These are phyloP conservation scores for Anas flavirostris DNA, from an alignment of 2,797 vertebrate species.

Conservation along the genomic window DNA sequence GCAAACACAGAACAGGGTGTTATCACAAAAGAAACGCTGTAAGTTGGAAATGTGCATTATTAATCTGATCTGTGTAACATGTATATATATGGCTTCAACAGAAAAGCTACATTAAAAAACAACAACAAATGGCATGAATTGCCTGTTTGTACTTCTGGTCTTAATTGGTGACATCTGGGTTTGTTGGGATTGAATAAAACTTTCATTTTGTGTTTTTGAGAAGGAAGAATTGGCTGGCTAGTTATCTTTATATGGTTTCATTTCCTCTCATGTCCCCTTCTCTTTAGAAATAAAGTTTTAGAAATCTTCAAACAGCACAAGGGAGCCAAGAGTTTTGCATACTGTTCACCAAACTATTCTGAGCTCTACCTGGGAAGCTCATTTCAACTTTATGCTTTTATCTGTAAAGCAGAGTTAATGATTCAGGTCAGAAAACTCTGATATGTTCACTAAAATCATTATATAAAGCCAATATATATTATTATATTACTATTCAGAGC, in stretches of 20 bases:
- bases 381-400: not conserved
- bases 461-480: not conserved
- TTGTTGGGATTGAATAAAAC: slow-evolving; percentile 44
- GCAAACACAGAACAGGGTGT: not conserved
- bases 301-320: not conserved
- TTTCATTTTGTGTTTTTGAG: slow-evolving; percentile 70
- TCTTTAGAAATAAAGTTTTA: not conserved
- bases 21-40: slow-evolving; percentile 20
- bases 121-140: slow-evolving; percentile 41
- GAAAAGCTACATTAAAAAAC: slow-evolving; percentile 37
- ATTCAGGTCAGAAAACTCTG: not conserved
- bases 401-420: not conserved
- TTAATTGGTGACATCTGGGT: slow-evolving; percentile 66
- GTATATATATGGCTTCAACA: slow-evolving; percentile 20
- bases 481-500: not conserved
- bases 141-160: slow-evolving; percentile 53
- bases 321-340: not conserved
- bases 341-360: not conserved
- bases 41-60: not conserved
- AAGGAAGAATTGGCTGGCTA: slow-evolving; percentile 50
- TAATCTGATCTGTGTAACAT: slow-evolving; percentile 25
- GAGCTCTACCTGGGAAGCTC: not conserved
- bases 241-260: slow-evolving; percentile 59
- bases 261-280: slow-evolving; percentile 40
- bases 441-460: not conserved